A percentile compares a stretch with the other conserved stretches of the same genome.
Evolutionary conservation across 2,888 invertebrate genomes (phyloP).

Genomic region (Acheta domesticus): DNA sequence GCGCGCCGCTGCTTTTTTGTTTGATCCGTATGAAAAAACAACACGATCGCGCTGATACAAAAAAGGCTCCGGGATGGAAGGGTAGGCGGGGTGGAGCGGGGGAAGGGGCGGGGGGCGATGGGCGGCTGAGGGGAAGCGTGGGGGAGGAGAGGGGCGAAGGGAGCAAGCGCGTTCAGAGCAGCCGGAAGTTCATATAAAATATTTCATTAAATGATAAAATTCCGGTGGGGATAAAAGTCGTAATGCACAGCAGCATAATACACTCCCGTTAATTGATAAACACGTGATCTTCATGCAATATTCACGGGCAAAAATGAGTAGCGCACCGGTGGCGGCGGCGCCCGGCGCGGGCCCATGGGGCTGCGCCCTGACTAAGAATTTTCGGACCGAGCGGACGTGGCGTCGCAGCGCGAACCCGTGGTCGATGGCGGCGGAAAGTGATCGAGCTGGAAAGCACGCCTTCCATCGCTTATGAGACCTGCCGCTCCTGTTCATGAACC

Average conservation of each 20-base stretch:
- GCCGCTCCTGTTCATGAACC: no score
- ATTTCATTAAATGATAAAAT: constrained; percentile 18
- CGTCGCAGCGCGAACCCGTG: no score
- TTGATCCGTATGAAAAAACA: constrained; percentile 18
- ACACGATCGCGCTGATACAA: constrained; percentile 18
- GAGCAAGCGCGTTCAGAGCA: not conserved
- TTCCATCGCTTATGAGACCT: no score
- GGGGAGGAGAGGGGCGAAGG: not conserved
- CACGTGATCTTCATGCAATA: constrained; percentile 18
- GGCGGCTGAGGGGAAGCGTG: not conserved
- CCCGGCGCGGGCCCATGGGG: not conserved
- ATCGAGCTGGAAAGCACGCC: no score
- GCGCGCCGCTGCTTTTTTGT: not conserved
- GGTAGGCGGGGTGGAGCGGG: not conserved
- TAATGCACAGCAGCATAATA: constrained; percentile 18
- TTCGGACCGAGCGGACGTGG: not conserved
- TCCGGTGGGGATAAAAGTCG: constrained; percentile 18
- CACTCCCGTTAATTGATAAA: constrained; percentile 18
- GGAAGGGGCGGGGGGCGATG: no score
- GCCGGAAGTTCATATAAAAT: constrained; percentile 18
- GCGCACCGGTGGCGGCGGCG: not conserved
- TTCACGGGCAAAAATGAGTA: constrained; percentile 9
- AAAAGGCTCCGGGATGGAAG: constrained; percentile 8
- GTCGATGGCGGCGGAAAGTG: no score
- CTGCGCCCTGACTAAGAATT: not conserved